phyloP scores from a whole-genome alignment of 2,888 invertebrate species.

The Drosophila mettleri region DNA sequence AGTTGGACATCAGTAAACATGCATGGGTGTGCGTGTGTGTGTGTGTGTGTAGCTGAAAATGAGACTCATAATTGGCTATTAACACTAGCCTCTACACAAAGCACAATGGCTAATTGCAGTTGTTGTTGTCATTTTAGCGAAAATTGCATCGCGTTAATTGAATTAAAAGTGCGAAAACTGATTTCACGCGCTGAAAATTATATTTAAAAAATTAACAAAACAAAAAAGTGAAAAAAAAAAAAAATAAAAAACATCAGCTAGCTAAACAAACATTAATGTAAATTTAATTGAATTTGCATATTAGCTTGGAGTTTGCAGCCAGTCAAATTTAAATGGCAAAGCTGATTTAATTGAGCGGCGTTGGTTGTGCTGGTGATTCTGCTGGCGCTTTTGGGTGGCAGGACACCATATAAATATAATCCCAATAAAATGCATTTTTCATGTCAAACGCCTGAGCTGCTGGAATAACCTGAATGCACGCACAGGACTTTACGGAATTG shows the following conservation, averaged over 20 bases:
- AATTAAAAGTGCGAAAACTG: constrained; percentile 75
- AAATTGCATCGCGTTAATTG: constrained; percentile 65
- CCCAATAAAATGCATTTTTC: constrained; percentile 82
- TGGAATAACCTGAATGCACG: constrained; percentile 81
- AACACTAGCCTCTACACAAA: constrained; percentile 59
- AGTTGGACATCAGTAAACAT: constrained; percentile 7
- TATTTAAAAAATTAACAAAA: constrained; percentile 21
- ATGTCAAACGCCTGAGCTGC: constrained; percentile 81
- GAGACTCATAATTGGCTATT: constrained; percentile 75
- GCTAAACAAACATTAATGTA: constrained; percentile 71
- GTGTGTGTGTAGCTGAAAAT: constrained; percentile 35
- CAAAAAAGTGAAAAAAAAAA: background rate
- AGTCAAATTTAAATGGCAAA: constrained; percentile 47
- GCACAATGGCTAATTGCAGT: constrained; percentile 49
- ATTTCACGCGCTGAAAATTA: constrained; percentile 37
- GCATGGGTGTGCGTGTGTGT: background rate
- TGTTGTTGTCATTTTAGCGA: constrained; percentile 33
- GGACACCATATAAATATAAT: constrained; percentile 78
- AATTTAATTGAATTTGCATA: constrained; percentile 74
- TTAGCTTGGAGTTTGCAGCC: constrained; percentile 46
- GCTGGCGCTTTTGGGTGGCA: background rate
- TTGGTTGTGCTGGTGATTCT: background rate
- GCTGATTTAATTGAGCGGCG: constrained; percentile 37
- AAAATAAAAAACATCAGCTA: background rate
- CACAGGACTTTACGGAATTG: constrained; percentile 80